A percentile compares a stretch with the other conserved stretches of the same genome.
phyloP scores from a whole-genome alignment of 2,113 vertebrate genomes.

The Machaerirhynchus nigripectus region DNA sequence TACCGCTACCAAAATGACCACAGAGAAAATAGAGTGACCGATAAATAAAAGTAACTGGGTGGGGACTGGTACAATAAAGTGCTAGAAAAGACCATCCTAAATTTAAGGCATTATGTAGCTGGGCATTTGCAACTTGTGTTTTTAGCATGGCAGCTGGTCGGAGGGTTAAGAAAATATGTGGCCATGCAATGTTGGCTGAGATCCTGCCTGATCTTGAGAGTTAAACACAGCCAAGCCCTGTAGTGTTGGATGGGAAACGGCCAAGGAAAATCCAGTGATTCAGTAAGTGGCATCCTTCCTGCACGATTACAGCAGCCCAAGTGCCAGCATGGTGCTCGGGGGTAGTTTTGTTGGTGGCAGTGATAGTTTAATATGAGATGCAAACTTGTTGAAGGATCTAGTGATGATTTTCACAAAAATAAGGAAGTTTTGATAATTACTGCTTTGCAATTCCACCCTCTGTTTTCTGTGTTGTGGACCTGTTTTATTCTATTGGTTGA shows the following conservation, averaged over 20 bases:
- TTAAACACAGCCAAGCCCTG: constrained; percentile 49
- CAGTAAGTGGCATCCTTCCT: constrained; percentile 29
- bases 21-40: neutral
- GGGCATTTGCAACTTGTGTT: neutral
- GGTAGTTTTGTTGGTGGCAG: neutral
- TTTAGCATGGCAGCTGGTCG: constrained; percentile 23
- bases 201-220: constrained; percentile 39
- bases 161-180: constrained; percentile 56
- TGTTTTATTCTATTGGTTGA: neutral
- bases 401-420: neutral
- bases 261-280: constrained; percentile 63
- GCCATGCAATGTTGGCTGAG: constrained; percentile 44
- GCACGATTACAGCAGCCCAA: neutral
- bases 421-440: neutral
- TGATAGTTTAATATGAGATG: neutral
- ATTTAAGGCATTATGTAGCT: neutral
- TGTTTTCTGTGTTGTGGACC: neutral
- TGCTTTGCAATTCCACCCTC: neutral
- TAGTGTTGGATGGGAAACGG: constrained; percentile 35
- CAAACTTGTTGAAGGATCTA: neutral
- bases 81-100: neutral
- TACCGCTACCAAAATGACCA: neutral
- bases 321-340: constrained; percentile 11
- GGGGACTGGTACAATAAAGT: neutral
- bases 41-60: neutral